Percentiles rank a stretch among this genome's conserved stretches.
Evolutionary conservation across 2,888 invertebrate species (phyloP).

Genomic region (Caenorhabditis parvicauda): DNA sequence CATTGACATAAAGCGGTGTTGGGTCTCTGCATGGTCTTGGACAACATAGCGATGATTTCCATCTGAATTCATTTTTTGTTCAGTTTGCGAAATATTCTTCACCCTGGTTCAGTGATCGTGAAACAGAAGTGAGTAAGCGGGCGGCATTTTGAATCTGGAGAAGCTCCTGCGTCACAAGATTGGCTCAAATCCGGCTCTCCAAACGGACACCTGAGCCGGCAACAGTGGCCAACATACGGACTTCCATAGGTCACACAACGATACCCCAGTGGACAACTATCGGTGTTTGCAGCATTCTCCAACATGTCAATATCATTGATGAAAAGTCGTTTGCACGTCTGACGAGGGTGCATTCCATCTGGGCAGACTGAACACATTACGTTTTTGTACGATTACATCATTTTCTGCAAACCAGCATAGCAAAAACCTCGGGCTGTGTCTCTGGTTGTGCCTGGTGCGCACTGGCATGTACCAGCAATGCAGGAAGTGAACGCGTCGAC

Average conservation of each 20-base stretch:
- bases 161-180: slow-evolving; percentile 59
- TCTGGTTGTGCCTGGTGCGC: slow-evolving; percentile 56
- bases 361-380: slow-evolving; percentile 59
- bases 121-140: slow-evolving; percentile 62
- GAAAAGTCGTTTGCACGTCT: slow-evolving; percentile 60
- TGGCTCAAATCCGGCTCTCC: slow-evolving; percentile 62
- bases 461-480: slow-evolving; percentile 56
- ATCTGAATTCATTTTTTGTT: slow-evolving; percentile 22
- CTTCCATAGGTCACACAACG: slow-evolving; percentile 62
- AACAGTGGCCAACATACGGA: slow-evolving; percentile 62
- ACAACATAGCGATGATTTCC: slow-evolving; percentile 61
- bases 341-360: slow-evolving; percentile 59
- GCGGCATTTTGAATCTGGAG: slow-evolving; percentile 57
- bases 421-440: slow-evolving; percentile 53
- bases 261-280: slow-evolving; percentile 41
- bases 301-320: slow-evolving; percentile 62
- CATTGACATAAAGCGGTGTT: slow-evolving; percentile 60
- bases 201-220: slow-evolving; percentile 61
- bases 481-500: slow-evolving; percentile 60
- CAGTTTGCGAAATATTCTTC: neutral
- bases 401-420: slow-evolving; percentile 45
- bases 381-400: neutral
- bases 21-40: slow-evolving; percentile 62
- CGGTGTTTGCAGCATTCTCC: slow-evolving; percentile 56
- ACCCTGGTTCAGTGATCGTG: slow-evolving; percentile 46